Percentiles rank a stretch among this genome's conserved stretches.
Evolutionary conservation across 2,113 vertebrate species (phyloP).

Genomic region (Petaurus breviceps): DNA sequence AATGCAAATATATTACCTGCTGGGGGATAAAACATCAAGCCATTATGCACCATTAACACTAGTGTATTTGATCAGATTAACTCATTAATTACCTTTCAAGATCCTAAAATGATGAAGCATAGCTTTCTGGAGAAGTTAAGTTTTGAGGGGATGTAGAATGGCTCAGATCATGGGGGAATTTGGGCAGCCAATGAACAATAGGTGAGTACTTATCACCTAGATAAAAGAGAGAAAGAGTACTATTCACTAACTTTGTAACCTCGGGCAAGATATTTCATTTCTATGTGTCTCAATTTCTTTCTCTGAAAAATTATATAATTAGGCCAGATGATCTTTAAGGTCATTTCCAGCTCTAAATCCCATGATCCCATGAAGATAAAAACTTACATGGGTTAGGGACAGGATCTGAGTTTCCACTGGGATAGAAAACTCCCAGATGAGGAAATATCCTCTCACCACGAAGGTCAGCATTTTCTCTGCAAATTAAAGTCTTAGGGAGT

Average conservation of each 20-base stretch:
- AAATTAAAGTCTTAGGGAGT: background rate
- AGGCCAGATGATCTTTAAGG: background rate
- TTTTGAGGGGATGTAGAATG: background rate
- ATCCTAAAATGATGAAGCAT: background rate
- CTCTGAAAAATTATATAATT: background rate
- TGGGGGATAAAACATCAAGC: background rate
- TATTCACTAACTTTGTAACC: background rate
- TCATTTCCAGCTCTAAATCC: background rate
- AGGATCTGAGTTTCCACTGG: background rate
- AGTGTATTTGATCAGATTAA: background rate
- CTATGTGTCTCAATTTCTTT: background rate
- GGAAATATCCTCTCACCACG: background rate
- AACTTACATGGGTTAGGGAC: background rate
- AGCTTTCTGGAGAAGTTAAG: background rate
- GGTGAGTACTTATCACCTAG: background rate
- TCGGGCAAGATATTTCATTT: background rate
- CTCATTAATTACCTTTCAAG: background rate
- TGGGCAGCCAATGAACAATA: background rate
- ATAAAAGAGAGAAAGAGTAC: background rate
- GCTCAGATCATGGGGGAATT: background rate
- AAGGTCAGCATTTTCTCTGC: background rate
- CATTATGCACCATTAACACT: background rate
- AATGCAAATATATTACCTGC: constrained; percentile 25
- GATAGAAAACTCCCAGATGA: background rate
- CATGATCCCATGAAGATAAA: background rate